Base-by-base conservation (phyloP, 2,888 invertebrate species). In the Drosophila monieri region DNA sequence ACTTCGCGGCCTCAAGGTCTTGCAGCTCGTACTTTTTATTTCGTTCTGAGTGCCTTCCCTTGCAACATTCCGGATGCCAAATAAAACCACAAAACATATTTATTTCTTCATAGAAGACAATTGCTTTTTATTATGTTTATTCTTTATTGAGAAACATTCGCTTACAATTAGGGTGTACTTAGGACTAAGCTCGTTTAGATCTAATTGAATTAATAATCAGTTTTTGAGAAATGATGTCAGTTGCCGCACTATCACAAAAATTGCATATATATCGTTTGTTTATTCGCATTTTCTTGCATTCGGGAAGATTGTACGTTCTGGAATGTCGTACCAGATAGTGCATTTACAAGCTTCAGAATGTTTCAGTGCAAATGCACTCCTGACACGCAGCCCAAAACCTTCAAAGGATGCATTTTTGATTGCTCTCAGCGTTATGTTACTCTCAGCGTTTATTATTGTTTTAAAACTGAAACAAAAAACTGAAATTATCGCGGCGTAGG, bases 251-350 rank as follows among this genome's bases (percentile, higher is more conserved):
- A 71, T 67, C 85, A 85, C 88, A 85, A 90, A 89, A 90, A 90
- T 88, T 90, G 89, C 89, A 89, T 89, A 89, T 88, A 78, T 88
- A 78, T 77, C 49, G 53, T 74, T 73, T 47, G 39, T 55, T 58
- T 70, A 56, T 69, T 78, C 68, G 73, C 78, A 78, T 77, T 85
- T 79, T 78, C 53, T 71, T 77, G 73, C 70, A 77, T 77, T 73
- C 65, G 80, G 78, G 84, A 85, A 90, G 93, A 92, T 88, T 92
- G 92, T 91, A 93, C 94, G 93, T 93, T 92, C 93, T 94, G 95
- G 96, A 94, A 95, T 97, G 97, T 97, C 97, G 98, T 98, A 98
- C 98, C 97, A 98, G 97, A 98, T 97, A 97, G 98, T 98, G 98
- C 98, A 98, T 98, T 98, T 98, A 98, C 98, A 98, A 95, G 94